Percentiles rank a stretch among this genome's conserved stretches.
These are phyloP conservation scores for Thermophis baileyi DNA, from an alignment of 2,113 vertebrate species.

Conservation along the genomic window DNA sequence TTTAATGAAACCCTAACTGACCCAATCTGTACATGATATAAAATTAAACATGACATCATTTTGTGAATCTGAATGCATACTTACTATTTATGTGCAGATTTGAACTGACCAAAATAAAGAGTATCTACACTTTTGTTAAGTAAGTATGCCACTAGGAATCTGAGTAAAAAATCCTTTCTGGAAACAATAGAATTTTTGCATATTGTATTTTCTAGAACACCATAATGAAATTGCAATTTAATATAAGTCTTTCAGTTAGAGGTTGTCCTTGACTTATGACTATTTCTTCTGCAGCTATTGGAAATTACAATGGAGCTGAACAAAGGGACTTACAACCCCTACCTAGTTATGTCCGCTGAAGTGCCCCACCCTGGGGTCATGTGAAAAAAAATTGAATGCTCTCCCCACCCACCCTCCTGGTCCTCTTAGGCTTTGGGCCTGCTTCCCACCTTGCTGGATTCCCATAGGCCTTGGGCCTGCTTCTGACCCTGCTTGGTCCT, in stretches of 20 bases:
- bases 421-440: background rate
- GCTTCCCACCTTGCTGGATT: background rate
- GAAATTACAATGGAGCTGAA: background rate
- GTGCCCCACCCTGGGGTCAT: background rate
- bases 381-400: background rate
- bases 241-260: background rate
- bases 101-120: background rate
- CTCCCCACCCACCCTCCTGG: background rate
- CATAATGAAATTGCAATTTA: background rate
- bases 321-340: background rate
- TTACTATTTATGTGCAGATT: background rate
- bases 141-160: background rate
- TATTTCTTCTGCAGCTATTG: background rate
- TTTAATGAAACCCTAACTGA: background rate
- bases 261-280: background rate
- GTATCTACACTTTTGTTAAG: background rate
- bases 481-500: background rate
- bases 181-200: slow-evolving; percentile 15
- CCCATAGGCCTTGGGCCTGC: background rate
- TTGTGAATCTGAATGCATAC: background rate
- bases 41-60: background rate
- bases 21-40: background rate
- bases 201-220: background rate
- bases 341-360: background rate
- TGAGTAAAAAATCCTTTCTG: background rate